phyloP scores from a whole-genome alignment of 2,888 invertebrate genomes.

The Shargacucullia verbasci region DNA sequence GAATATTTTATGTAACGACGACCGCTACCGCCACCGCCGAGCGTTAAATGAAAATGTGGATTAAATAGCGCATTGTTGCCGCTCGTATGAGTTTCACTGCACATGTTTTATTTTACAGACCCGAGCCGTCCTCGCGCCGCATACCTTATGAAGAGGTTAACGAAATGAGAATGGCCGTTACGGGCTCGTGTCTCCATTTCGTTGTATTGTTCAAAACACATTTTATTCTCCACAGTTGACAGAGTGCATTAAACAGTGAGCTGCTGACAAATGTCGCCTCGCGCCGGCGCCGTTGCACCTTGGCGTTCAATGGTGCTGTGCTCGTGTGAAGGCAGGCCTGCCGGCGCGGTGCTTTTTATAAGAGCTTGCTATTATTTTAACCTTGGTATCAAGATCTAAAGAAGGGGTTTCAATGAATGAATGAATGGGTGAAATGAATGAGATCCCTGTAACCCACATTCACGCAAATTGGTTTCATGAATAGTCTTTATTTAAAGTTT shows the following conservation, averaged over 20 bases:
- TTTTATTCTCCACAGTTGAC: neutral
- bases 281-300: neutral
- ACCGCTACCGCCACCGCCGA: slow-evolving; percentile 9
- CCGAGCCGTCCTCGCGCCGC: neutral
- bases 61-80: slow-evolving; percentile 55
- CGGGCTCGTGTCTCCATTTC: neutral
- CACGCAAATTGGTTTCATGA: slow-evolving; percentile 18
- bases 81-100: slow-evolving; percentile 10
- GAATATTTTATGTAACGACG: slow-evolving; percentile 45
- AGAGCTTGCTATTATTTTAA: slow-evolving; percentile 37
- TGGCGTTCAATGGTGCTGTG: slow-evolving; percentile 1
- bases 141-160: neutral
- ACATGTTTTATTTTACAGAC: slow-evolving; percentile 12
- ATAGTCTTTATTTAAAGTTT: slow-evolving; percentile 25
- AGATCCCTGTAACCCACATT: slow-evolving; percentile 16
- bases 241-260: neutral
- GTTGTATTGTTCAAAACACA: neutral
- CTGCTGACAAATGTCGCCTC: too few relatives aligned
- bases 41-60: slow-evolving; percentile 56
- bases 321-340: too few relatives aligned
- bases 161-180: neutral
- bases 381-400: slow-evolving; percentile 42
- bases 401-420: slow-evolving; percentile 32
- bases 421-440: slow-evolving; percentile 52
- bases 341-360: neutral